phyloP scores from a whole-genome alignment of 2,113 vertebrate genomes.

The Mesoclemmys tuberculata region DNA sequence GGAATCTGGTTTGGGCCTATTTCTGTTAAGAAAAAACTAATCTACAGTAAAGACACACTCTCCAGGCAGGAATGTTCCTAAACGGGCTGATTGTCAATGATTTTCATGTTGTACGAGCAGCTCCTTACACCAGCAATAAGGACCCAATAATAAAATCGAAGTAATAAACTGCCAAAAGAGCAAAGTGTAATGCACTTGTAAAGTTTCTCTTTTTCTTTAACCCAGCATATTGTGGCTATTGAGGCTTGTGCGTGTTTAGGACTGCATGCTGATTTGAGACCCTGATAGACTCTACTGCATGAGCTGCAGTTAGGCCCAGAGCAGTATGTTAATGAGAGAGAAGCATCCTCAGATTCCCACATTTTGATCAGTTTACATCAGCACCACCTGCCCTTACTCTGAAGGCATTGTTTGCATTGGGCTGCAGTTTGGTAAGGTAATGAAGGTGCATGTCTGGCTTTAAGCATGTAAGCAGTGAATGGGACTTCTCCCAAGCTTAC shows the following conservation, averaged over 20 bases:
- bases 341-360: neutral
- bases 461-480: neutral
- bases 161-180: neutral
- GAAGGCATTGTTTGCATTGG: neutral
- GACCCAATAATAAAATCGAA: neutral
- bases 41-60: neutral
- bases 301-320: neutral
- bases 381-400: neutral
- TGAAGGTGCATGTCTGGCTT: neutral
- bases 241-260: neutral
- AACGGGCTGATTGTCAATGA: neutral
- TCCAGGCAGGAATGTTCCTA: neutral
- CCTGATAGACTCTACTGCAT: neutral
- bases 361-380: neutral
- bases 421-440: neutral
- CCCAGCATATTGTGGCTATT: neutral
- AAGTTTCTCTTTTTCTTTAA: neutral
- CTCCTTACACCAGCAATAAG: neutral
- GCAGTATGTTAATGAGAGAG: neutral
- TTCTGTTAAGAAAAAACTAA: neutral
- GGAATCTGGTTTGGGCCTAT: neutral
- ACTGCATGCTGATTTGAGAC: neutral
- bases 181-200: neutral
- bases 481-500: neutral
- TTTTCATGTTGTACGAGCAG: neutral